A percentile compares a stretch with the other conserved stretches of the same genome.
Evolutionary conservation across 2,113 vertebrate species (phyloP).

Genomic region (Spilogale gracilis): DNA sequence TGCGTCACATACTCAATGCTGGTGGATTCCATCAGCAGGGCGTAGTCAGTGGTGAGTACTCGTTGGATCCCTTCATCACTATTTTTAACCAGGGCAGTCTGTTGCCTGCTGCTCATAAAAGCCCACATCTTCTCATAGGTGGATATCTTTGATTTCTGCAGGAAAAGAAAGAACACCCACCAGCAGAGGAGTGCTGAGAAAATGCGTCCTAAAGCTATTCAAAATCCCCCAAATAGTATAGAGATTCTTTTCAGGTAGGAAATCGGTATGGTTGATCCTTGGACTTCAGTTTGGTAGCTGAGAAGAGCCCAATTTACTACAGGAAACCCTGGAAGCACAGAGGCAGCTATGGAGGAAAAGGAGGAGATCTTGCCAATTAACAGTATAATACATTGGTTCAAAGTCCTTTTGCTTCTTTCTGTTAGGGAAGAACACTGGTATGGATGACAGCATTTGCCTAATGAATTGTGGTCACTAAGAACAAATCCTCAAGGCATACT

Average conservation of each 20-base stretch:
- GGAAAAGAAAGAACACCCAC: slow-evolving; percentile 28
- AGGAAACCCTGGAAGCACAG: neutral
- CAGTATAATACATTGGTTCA: neutral
- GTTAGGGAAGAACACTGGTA: neutral
- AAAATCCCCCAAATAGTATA: neutral
- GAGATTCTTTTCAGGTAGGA: neutral
- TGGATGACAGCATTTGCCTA: neutral
- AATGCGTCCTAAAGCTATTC: neutral
- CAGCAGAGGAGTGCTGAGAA: slow-evolving; percentile 66
- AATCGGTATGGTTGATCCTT: neutral
- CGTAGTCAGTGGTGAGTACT: slow-evolving; percentile 97
- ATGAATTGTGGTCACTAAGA: neutral
- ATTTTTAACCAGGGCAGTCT: slow-evolving; percentile 96
- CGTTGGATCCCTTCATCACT: slow-evolving; percentile 97
- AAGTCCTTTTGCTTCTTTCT: neutral
- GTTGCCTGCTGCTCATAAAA: slow-evolving; percentile 98
- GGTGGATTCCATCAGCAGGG: slow-evolving; percentile 98
- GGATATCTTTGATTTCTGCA: slow-evolving; percentile 98
- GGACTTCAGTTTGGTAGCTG: neutral
- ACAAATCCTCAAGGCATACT: neutral
- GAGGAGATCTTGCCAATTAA: neutral
- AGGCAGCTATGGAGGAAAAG: neutral
- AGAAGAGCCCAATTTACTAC: neutral
- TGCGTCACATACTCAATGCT: slow-evolving; percentile 99
- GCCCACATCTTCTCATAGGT: slow-evolving; percentile 99